Conservation (phyloP, 2,113 vertebrate species). For the Myotis brandtii region DNA sequence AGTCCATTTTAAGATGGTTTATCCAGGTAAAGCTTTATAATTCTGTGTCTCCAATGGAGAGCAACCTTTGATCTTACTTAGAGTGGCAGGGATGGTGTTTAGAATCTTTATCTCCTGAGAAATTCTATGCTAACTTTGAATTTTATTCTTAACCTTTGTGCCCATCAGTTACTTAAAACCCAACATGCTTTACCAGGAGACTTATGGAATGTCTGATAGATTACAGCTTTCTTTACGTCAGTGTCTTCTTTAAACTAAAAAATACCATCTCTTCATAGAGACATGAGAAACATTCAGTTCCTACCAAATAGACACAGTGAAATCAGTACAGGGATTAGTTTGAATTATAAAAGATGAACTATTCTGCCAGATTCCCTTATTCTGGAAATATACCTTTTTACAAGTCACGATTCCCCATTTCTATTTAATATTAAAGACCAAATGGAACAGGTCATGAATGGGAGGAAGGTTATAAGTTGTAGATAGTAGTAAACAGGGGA, state of each 20-base stretch:
- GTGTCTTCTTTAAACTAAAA: background rate
- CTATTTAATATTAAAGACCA: background rate
- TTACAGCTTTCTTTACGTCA: background rate
- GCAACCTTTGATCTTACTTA: background rate
- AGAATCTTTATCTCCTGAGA: background rate
- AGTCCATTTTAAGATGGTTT: background rate
- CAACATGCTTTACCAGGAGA: background rate
- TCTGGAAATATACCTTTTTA: background rate
- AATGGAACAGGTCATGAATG: background rate
- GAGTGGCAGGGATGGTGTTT: background rate
- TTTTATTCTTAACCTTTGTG: background rate
- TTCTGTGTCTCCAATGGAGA: background rate
- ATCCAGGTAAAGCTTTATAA: background rate
- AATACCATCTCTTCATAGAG: background rate
- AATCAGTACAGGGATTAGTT: background rate
- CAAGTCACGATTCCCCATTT: background rate
- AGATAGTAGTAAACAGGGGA: background rate
- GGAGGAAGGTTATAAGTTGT: background rate
- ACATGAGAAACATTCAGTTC: background rate
- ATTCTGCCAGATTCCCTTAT: background rate
- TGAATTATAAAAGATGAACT: background rate
- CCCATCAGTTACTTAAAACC: background rate
- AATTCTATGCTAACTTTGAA: background rate
- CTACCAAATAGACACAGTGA: background rate
- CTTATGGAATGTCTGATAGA: background rate